These are phyloP conservation scores for Chroicocephalus ridibundus DNA, from an alignment of 2,113 vertebrate genomes.

Conservation along the genomic window DNA sequence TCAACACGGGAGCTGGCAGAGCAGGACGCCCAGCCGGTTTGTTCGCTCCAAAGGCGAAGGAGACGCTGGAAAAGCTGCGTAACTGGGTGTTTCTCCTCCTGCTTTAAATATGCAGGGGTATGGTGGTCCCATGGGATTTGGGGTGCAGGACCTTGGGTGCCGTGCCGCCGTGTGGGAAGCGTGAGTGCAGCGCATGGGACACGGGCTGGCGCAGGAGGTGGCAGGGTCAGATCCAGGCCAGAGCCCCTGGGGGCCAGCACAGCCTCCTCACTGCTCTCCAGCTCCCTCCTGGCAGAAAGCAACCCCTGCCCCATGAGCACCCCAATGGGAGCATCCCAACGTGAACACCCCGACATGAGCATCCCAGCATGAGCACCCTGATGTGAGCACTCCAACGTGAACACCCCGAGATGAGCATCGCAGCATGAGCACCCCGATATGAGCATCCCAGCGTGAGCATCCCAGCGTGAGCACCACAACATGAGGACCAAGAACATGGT, in stretches of 20 bases:
- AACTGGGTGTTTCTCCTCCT: background rate
- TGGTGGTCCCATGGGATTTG: background rate
- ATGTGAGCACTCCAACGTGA: fast-evolving
- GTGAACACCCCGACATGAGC: fast-evolving
- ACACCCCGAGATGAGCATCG: no score
- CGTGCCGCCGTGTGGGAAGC: fast-evolving
- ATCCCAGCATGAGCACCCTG: background rate
- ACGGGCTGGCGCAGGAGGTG: background rate
- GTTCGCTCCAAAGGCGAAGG: background rate
- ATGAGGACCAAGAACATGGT: no score
- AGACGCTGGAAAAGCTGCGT: background rate
- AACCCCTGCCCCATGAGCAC: background rate
- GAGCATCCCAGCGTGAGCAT: background rate
- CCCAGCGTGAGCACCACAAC: no score
- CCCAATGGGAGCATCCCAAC: background rate
- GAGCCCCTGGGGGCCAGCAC: background rate
- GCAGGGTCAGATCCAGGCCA: background rate
- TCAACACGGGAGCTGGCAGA: background rate
- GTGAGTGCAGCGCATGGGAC: fast-evolving
- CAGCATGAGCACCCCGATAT: background rate
- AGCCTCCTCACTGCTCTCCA: background rate
- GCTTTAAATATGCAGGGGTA: background rate
- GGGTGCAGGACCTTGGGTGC: background rate
- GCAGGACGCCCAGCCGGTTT: background rate
- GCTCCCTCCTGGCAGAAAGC: background rate